Base-by-base conservation (phyloP, 2,888 invertebrate species). In the Phytoseiulus persimilis region DNA sequence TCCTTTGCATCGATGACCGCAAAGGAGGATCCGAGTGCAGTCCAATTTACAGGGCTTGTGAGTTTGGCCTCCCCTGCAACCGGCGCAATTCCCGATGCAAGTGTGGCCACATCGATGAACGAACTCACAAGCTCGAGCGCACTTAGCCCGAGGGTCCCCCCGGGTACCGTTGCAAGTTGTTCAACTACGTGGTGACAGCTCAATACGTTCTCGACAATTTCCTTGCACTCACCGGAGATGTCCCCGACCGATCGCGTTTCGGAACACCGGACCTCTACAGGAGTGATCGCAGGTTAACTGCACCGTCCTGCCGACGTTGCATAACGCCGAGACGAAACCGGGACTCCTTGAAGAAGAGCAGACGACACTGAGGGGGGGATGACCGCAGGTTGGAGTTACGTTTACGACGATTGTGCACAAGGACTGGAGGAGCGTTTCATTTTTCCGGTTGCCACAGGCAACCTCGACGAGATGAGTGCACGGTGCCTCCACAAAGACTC, bases 1-100 rank as follows among this genome's bases (percentile, higher is more conserved):
- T 28, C 91, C 91, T 65, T 90, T 89, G 91, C 93, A 93, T 31
- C 93, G 90, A 90, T 93, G 93, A 9, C 92, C 92, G 91, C 93
- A 93, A 9, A 93, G 92, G 6, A 93, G 91, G 3, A 91, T 90
- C 18, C 92, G 91, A 5, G 90, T 90, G 90, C 93, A 93, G 0
- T 89, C 90, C n/a, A 91, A 90, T 18, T 45, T 91, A 90, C 93
- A 93, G 5, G 91, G 90, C 28, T 91, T 89, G 90, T 93, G 93
- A 3, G 93, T 90, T 9, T 92, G 91, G 31, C 93, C 93, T 83
- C 92, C 91, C 18, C 91, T 90, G 90, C 93, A 93, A 0, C 89
- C 65, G 1, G 92, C 92, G 91, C 93, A 93, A 0, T 91, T 92
- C 23, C 93, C 93, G 9, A 32, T 90, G 90, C 87, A 87, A 9